Evolutionary conservation across 2,888 invertebrate genomes (phyloP), one percentile per base, ranked within the genome.

Genomic region (Monoplex corrugatus): DNA sequence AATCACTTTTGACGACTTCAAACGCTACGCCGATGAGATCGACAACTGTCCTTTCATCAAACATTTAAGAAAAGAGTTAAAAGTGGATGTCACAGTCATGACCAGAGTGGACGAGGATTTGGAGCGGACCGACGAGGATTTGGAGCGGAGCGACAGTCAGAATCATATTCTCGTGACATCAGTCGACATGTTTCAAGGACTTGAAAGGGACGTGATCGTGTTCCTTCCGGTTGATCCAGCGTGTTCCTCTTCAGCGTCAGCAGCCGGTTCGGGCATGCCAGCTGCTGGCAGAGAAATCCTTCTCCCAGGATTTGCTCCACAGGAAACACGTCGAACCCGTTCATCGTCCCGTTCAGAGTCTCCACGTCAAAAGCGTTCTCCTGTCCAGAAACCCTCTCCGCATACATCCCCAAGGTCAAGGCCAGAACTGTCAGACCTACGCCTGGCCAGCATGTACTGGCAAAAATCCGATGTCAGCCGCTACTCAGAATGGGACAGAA

Each of bases 401-500:
- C 50, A 10, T 50, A 10, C 50, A 50, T 19, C 50, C 19, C 50
- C 50, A 19, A 50, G 13, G 19, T 13, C 50, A 50, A 50, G 50
- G 50, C 10, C 50, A 50, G 19, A 10, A 50, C 19, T 50, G 19
- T 13, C 10, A 19, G 50, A 50, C 10, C 50, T 50, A 10, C 50
- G 50, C 50, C 10, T 50, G 68, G 68, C 68, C n/a, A 13, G n/a
- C 6, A n/a, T 6, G 28, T 68, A 68, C 6, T 68, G 68, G 68
- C n/a, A 6, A n/a, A n/a, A n/a, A 6, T 6, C 23, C 23, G 68
- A 68, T n/a, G 68, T 68, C 28, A 19, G n/a, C 8, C 68, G 68
- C 68, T 68, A 68, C 68, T 28, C 68, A 6, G 68, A 68, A 23
- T 68, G 68, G 68, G 68, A 68, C 68, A 68, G n/a, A 68, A 68